phyloP scores from a whole-genome alignment of 1,140 invertebrate species.

The Platorchestia sp. region DNA sequence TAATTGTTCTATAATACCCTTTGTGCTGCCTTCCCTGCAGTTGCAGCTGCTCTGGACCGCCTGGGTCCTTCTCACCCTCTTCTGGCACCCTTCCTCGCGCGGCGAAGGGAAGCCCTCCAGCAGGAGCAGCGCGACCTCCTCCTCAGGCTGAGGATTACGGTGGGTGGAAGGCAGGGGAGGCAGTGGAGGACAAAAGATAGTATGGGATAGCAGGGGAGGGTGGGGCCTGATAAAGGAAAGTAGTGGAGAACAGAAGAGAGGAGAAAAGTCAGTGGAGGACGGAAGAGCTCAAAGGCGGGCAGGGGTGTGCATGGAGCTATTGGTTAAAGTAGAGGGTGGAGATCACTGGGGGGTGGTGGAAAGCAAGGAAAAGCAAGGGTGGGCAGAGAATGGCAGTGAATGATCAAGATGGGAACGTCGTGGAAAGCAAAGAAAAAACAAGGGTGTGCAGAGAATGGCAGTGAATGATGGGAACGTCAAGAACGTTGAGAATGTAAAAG shows the following conservation, averaged over 20 bases:
- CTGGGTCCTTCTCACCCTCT: not conserved
- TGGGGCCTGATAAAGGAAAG: not conserved
- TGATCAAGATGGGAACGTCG: not conserved
- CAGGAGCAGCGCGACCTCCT: not conserved
- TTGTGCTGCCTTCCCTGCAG: not conserved
- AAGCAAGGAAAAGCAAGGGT: not conserved
- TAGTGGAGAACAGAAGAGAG: not conserved
- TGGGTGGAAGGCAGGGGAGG: not conserved
- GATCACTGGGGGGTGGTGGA: not conserved
- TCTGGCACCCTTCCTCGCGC: not conserved
- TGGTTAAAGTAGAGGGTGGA: not conserved
- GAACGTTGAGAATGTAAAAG: too few species aligned
- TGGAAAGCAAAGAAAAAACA: not conserved
- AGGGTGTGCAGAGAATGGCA: not conserved
- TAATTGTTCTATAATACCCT: too few species aligned
- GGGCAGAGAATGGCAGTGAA: too few species aligned
- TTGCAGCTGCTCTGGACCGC: constrained; percentile 12
- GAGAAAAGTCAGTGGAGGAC: not conserved
- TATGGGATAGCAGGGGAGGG: not conserved
- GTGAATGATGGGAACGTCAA: too few species aligned
- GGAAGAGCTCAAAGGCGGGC: not conserved
- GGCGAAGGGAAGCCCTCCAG: not conserved
- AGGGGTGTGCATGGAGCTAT: not conserved
- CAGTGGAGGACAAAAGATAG: not conserved
- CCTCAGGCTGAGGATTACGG: not conserved